phyloP scores from a whole-genome alignment of 2,888 invertebrate genomes.

The Leptopterna dolabrata region DNA sequence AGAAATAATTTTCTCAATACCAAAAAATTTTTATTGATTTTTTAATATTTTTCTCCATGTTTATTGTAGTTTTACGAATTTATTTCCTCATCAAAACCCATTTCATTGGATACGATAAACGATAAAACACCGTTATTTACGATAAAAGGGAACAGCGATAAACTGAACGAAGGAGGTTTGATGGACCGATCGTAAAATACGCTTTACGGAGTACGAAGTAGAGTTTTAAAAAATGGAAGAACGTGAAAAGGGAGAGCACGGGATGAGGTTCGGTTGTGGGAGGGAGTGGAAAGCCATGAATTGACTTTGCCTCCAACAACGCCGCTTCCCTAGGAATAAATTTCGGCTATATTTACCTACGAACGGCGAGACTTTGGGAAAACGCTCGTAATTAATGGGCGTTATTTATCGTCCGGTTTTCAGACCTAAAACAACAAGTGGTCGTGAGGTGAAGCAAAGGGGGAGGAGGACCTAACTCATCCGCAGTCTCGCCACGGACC shows the following conservation, averaged over 20 bases:
- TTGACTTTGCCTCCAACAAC: not conserved
- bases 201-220: not conserved
- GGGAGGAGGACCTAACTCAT: slow-evolving; percentile 18
- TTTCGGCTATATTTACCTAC: slow-evolving; percentile 20
- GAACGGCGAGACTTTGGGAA: slow-evolving; percentile 13
- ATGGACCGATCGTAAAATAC: not conserved
- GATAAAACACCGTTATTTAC: not conserved
- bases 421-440: slow-evolving; percentile 39
- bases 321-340: not conserved
- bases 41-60: no score
- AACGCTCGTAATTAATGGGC: slow-evolving; percentile 27
- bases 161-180: not conserved
- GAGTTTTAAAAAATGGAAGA: not conserved
- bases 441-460: not conserved
- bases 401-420: slow-evolving; percentile 17
- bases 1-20: no score
- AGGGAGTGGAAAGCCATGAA: not conserved
- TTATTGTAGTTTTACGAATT: no score
- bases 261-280: not conserved
- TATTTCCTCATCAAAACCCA: no score
- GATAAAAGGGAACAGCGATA: not conserved
- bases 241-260: not conserved
- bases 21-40: no score
- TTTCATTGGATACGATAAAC: no score
- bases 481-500: not conserved